These are phyloP conservation scores for Lagenorhynchus albirostris DNA, from an alignment of 2,113 vertebrate species.

Conservation along the genomic window DNA sequence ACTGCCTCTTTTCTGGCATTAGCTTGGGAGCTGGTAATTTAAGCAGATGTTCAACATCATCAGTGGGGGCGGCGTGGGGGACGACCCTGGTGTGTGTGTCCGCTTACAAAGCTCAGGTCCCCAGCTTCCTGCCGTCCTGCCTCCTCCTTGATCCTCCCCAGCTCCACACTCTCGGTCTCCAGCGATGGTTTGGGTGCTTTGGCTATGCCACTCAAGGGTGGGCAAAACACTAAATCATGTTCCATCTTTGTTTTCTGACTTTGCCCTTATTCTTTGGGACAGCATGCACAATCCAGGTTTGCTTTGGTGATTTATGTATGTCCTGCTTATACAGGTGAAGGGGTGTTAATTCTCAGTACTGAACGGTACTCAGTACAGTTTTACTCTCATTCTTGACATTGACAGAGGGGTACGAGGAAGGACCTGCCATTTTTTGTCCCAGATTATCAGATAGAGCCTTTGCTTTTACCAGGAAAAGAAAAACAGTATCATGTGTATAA, in stretches of 20 bases:
- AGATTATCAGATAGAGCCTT: not conserved
- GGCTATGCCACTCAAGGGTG: not conserved
- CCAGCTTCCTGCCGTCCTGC: not conserved
- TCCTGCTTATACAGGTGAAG: not conserved
- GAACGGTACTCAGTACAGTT: not conserved
- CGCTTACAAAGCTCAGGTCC: not conserved
- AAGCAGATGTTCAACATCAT: not conserved
- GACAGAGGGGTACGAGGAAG: rapidly evolving
- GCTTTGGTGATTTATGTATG: not conserved
- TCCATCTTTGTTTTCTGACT: not conserved
- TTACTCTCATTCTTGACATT: not conserved
- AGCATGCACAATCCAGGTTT: not conserved
- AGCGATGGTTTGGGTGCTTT: not conserved
- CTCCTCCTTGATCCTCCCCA: not conserved
- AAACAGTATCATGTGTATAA: not conserved
- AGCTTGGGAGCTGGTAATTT: not conserved
- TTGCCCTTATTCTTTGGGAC: not conserved
- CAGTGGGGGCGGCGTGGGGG: not conserved
- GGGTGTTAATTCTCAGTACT: not conserved
- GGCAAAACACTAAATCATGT: not conserved
- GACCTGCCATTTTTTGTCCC: not conserved
- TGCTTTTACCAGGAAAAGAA: not conserved
- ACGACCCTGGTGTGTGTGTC: not conserved
- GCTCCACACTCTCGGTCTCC: not conserved
- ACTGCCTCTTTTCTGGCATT: not conserved